phyloP scores from a whole-genome alignment of 92 coral and sea anemone genomes.

The Epizoanthus scotinus region DNA sequence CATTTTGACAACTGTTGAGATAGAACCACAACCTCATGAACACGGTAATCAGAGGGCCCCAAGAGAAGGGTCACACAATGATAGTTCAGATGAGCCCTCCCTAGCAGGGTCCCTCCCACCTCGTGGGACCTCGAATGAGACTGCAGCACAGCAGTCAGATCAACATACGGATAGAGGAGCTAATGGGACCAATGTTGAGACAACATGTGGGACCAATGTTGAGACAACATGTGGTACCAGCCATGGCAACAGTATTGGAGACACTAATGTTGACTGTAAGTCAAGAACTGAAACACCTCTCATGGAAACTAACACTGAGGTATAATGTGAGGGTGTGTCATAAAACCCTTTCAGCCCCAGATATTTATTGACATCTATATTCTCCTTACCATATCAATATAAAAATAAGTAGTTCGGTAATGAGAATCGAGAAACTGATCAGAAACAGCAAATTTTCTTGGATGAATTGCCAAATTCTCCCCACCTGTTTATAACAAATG shows the following conservation, averaged over 20 bases:
- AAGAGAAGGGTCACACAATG: background rate
- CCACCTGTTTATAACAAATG: too few species aligned
- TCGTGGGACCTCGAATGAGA: background rate
- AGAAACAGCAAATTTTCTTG: too few species aligned
- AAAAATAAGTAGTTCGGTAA: too few species aligned
- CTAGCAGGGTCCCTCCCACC: background rate
- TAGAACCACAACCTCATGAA: background rate
- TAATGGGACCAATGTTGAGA: constrained; percentile 1
- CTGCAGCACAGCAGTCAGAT: background rate
- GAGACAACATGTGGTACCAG: background rate
- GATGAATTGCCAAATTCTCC: too few species aligned
- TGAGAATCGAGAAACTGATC: too few species aligned
- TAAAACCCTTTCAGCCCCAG: too few species aligned
- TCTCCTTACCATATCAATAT: too few species aligned
- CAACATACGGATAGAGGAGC: background rate
- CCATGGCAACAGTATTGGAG: background rate
- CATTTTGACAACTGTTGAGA: constrained; percentile 1
- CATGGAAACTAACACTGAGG: background rate
- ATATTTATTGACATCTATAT: too few species aligned
- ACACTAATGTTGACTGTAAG: background rate
- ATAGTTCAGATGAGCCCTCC: background rate
- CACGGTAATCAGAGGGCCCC: background rate
- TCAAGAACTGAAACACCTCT: background rate
- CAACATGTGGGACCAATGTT: background rate
- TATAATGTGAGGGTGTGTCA: background rate